Percentiles rank a stretch among this genome's conserved stretches.
phyloP scores from a whole-genome alignment of 1,140 invertebrate species.

The Drosophila pandora region DNA sequence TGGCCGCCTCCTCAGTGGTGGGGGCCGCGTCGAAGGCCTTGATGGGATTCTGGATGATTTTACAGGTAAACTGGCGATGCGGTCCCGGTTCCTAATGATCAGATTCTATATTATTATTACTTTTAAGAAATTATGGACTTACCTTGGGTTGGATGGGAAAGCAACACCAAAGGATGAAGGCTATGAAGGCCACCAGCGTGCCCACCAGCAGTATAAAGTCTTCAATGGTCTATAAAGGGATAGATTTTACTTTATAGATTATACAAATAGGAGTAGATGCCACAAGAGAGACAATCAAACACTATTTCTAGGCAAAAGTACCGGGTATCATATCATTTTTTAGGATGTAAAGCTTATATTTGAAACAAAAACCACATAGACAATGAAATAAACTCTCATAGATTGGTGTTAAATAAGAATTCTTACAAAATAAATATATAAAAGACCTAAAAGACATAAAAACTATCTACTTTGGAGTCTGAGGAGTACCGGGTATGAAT shows the following conservation, averaged over 20 bases:
- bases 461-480: too few species aligned
- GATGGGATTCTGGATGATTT: constrained; percentile 65
- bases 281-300: too few species aligned
- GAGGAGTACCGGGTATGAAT: too few species aligned
- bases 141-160: constrained; percentile 87
- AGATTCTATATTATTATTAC: background rate
- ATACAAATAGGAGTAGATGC: too few species aligned
- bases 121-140: constrained; percentile 11
- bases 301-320: too few species aligned
- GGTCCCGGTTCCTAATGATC: constrained; percentile 56
- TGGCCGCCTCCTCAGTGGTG: constrained; percentile 29
- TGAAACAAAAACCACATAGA: too few species aligned
- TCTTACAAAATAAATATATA: too few species aligned
- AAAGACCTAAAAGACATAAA: too few species aligned
- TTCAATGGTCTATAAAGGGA: constrained; percentile 85
- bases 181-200: constrained; percentile 87
- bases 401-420: too few species aligned
- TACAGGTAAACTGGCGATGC: constrained; percentile 75
- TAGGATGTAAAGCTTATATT: too few species aligned
- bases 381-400: too few species aligned
- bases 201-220: constrained; percentile 87
- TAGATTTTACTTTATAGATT: background rate
- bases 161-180: constrained; percentile 87
- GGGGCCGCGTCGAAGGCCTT: constrained; percentile 59
- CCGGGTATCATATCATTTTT: too few species aligned